Percentiles rank a stretch among this genome's conserved stretches.
Conservation (phyloP, 1,140 invertebrate species). For the Cotesia vestalis region DNA sequence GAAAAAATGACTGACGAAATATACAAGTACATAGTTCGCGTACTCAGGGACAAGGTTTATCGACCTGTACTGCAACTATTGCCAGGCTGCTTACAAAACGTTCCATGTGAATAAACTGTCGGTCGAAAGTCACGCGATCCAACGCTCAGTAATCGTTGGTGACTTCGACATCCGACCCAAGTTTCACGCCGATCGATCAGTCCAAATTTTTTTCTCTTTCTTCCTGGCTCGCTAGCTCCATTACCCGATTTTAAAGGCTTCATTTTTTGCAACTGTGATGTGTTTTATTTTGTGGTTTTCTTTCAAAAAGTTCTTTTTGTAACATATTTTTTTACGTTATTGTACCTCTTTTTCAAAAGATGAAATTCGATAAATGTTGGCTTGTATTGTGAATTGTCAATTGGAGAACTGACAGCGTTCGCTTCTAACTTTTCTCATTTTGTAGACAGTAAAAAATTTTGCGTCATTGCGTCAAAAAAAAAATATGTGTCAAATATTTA, state of each 20-base stretch:
- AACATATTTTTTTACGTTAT: too few species aligned
- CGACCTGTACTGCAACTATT: conserved; percentile 39
- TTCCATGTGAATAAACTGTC: conserved; percentile 37
- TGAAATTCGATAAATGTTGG: too few species aligned
- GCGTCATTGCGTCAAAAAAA: too few species aligned
- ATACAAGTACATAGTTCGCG: conserved; percentile 3
- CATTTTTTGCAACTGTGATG: too few species aligned
- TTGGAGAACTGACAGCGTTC: too few species aligned
- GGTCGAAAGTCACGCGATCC: conserved; percentile 42
- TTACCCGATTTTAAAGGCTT: not conserved
- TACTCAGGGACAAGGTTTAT: conserved; percentile 36
- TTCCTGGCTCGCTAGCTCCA: not conserved
- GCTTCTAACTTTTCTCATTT: too few species aligned
- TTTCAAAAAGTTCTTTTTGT: too few species aligned
- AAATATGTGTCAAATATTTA: too few species aligned
- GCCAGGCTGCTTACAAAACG: conserved; percentile 39
- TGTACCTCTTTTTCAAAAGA: too few species aligned
- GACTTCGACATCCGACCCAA: conserved; percentile 29
- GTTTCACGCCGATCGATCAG: conserved; percentile 33
- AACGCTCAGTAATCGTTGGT: conserved; percentile 36
- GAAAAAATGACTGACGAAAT: conserved; percentile 14
- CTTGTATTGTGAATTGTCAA: too few species aligned
- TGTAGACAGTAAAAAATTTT: too few species aligned
- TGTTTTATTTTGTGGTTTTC: too few species aligned
- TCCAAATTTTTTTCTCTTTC: conserved; percentile 1